Percentiles rank a stretch among this genome's conserved stretches.
phyloP scores from a whole-genome alignment of 2,888 invertebrate species.

The Eupithecia subumbrata region DNA sequence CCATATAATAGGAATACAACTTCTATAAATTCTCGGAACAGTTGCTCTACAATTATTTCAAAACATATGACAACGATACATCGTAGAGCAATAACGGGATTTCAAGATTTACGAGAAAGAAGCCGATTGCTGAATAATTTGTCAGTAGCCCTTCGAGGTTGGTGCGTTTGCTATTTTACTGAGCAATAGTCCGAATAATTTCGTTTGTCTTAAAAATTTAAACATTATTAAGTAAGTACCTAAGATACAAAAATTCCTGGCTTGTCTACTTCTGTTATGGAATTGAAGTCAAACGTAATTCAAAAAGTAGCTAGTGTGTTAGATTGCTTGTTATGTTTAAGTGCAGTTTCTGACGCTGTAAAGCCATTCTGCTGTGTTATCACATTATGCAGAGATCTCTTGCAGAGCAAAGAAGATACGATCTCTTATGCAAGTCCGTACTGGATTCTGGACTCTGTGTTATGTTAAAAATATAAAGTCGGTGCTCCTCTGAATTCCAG shows the following conservation, averaged over 20 bases:
- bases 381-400: slow-evolving; percentile 30
- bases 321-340: slow-evolving; percentile 33
- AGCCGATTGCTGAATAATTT: neutral
- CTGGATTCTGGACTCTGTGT: slow-evolving; percentile 10
- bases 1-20: neutral
- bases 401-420: slow-evolving; percentile 29
- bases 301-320: slow-evolving; percentile 30
- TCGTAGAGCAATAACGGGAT: neutral
- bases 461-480: slow-evolving; percentile 10
- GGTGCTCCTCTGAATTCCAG: slow-evolving; percentile 34
- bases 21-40: neutral
- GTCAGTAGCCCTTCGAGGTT: neutral
- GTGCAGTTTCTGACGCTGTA: slow-evolving; percentile 28
- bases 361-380: slow-evolving; percentile 40
- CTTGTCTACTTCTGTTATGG: neutral
- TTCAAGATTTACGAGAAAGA: neutral
- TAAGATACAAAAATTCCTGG: neutral
- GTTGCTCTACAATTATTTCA: neutral
- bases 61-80: neutral
- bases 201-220: neutral
- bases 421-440: slow-evolving; percentile 19
- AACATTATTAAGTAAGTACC: neutral
- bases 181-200: neutral
- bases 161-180: neutral
- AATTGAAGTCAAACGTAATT: slow-evolving; percentile 27